Evolutionary conservation across 2,797 vertebrate species (phyloP), one percentile per base, ranked within the genome.

Genomic region (Tokudaia muenninki): DNA sequence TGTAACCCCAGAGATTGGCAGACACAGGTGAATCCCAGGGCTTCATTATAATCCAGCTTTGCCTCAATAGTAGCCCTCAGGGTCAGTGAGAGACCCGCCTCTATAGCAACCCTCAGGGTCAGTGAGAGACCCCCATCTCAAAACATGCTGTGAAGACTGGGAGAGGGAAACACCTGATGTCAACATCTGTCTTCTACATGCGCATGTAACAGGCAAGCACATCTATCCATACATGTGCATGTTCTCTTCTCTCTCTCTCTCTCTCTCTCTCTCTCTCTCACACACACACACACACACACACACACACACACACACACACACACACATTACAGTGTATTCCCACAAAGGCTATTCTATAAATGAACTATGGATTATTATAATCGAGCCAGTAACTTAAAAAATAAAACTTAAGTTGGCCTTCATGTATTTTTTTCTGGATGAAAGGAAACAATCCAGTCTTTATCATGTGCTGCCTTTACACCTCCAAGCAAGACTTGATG

Each of bases 381-480:
- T 87, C 44, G 89, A 94, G 10, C 2, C 22, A 87, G 70, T 92
- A 91, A 83, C 26, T 91, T 92, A 89, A 86, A 86, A 87, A 92
- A 77, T 59, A 41, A 67, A 89, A 83, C 52, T 87, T 83, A 91
- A 94, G 41, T 87, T 87, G 87, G 22, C 34, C n/a, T 93, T 81
- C 34, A 79, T 61, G 31, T 94, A 96, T 96, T 92, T 19, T 55
- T 41, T 97, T 52, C 94, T 96, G 50, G 41, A 26, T 96, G 72
- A 95, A 55, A 87, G 83, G 96, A 96, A 96, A 83, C 21, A 16
- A 21, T 87, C 24, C 82, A 61, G 37, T 89, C 89, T 98, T 97
- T 93, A 93, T 52, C 74, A 87, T 87, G 93, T 94, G 57, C 8
- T 89, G 12, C 13, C 34, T 37, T 92, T 29, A 47, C 17, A 82